Percentiles rank a stretch among this genome's conserved stretches.
These are phyloP conservation scores for Orthonyx spaldingii DNA, from an alignment of 2,113 vertebrate species.

Conservation along the genomic window DNA sequence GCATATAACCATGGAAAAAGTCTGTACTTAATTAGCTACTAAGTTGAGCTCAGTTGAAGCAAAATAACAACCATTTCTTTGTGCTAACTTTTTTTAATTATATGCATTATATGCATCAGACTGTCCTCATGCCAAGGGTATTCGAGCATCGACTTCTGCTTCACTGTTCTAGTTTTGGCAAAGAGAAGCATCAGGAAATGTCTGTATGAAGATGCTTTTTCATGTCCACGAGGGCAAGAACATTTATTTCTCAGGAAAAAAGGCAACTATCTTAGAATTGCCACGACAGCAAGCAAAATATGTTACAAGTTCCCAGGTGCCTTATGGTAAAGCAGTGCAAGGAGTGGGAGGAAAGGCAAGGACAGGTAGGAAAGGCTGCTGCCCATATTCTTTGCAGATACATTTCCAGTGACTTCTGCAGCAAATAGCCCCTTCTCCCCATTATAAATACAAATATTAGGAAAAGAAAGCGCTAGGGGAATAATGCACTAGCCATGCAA, in stretches of 20 bases:
- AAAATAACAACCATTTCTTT: constrained; percentile 68
- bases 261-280: neutral
- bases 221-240: neutral
- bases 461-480: neutral
- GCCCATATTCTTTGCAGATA: neutral
- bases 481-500: neutral
- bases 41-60: constrained; percentile 42
- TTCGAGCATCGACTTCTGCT: neutral
- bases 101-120: constrained; percentile 60
- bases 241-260: neutral
- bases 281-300: neutral
- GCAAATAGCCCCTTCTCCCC: neutral
- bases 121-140: constrained; percentile 42
- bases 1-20: constrained; percentile 62
- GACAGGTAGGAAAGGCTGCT: neutral
- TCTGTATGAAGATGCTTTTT: constrained; percentile 33
- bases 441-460: neutral
- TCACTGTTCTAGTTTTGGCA: constrained; percentile 39
- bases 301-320: neutral
- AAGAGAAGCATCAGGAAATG: constrained; percentile 4
- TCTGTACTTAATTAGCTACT: constrained; percentile 70
- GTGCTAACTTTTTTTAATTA: constrained; percentile 59
- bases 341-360: neutral
- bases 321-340: neutral
- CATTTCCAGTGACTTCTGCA: neutral